Evolutionary conservation across 2,113 vertebrate genomes (phyloP).

Genomic region (Carassius auratus): DNA sequence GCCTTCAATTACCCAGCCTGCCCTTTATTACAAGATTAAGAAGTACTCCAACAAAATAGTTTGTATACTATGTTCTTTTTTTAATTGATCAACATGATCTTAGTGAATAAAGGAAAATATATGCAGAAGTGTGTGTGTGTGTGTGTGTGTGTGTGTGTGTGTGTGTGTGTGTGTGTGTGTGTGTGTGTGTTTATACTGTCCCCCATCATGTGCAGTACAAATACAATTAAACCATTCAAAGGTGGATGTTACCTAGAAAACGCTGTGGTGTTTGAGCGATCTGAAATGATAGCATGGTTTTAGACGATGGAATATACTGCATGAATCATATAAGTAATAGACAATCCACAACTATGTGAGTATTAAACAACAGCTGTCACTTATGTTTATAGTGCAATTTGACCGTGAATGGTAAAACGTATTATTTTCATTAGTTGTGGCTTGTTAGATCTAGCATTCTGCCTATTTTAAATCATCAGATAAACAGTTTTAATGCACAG

Average conservation of each 20-base stretch:
- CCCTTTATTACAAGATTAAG: not conserved
- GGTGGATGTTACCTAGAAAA: not conserved
- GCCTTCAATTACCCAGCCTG: slow-evolving; percentile 1
- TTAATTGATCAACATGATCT: not conserved
- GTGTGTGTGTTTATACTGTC: not conserved
- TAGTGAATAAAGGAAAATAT: not conserved
- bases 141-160: not conserved
- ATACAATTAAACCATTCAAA: not conserved
- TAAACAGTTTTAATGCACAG: too few relatives aligned
- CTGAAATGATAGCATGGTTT: not conserved
- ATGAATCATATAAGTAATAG: not conserved
- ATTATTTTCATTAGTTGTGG: too few relatives aligned
- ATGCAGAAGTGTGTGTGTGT: not conserved
- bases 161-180: not conserved
- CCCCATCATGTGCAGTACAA: not conserved
- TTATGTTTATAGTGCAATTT: too few relatives aligned
- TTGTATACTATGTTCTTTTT: not conserved
- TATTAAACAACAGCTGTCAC: too few relatives aligned
- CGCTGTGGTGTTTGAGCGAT: not conserved
- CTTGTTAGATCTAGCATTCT: too few relatives aligned
- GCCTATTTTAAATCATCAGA: too few relatives aligned
- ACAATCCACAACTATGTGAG: too few relatives aligned
- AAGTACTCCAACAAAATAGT: not conserved
- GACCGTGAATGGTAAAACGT: too few relatives aligned
- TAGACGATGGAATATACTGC: not conserved